These are phyloP conservation scores for Troides oblongomaculatus DNA, from an alignment of 2,888 invertebrate species.

Conservation along the genomic window DNA sequence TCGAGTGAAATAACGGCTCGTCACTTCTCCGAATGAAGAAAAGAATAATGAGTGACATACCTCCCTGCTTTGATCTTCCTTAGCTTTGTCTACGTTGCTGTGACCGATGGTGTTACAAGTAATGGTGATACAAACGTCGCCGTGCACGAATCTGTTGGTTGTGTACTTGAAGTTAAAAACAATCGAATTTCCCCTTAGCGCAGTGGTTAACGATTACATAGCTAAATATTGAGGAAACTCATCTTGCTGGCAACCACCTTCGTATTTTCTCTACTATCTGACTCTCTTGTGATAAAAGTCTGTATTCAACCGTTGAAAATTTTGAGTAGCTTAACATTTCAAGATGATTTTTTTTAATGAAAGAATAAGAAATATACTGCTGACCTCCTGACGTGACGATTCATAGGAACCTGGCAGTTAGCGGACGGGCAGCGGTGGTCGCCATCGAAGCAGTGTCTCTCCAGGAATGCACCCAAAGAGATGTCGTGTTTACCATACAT, in stretches of 20 bases:
- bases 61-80: constrained; percentile 66
- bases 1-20: too few species aligned
- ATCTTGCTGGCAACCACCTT: too few species aligned
- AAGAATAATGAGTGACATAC: constrained; percentile 38
- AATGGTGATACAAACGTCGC: constrained; percentile 92
- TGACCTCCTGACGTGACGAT: constrained; percentile 89
- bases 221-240: too few species aligned
- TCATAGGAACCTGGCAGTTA: constrained; percentile 90
- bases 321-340: too few species aligned
- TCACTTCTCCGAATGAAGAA: too few species aligned
- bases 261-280: too few species aligned
- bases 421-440: constrained; percentile 90
- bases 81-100: constrained; percentile 65
- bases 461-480: constrained; percentile 95
- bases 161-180: too few species aligned
- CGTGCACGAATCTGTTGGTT: constrained; percentile 88
- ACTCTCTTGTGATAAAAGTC: too few species aligned
- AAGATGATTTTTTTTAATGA: too few species aligned
- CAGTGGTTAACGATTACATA: too few species aligned
- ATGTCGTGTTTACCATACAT: constrained; percentile 98
- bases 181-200: too few species aligned
- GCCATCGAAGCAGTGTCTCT: constrained; percentile 93
- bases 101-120: constrained; percentile 80
- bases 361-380: background rate
- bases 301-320: too few species aligned